Evolutionary conservation across 2,888 invertebrate species (phyloP), one percentile per base, ranked within the genome.

Genomic region (Thecophora atra): DNA sequence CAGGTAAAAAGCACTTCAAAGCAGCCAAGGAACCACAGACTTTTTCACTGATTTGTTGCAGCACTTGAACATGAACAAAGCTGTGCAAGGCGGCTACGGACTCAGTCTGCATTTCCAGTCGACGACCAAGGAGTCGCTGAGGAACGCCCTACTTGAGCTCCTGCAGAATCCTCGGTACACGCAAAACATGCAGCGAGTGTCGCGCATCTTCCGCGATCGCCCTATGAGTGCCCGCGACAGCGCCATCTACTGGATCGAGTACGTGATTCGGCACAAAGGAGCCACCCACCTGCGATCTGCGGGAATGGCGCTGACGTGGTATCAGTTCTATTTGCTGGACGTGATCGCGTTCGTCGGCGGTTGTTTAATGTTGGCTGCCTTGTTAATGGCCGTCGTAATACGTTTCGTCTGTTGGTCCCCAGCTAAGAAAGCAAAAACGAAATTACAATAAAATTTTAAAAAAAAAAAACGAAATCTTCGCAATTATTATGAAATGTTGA

Each of bases 191-290:
- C 66, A 79, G 54, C 69, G 74, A n/a, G 71, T 80, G 3, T 87
- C 87, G 0, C 62, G 73, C 47, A 81, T 86, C 73, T 87, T 87
- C 67, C 83, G 81, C 15, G 87, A 88, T 77, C 84, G 87, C 37
- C 85, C 84, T 0, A 54, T 80, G 21, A 74, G 73, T 5, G 80
- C 86, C 0, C 76, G 85, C 72, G 84, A 86, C 3, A 81, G 80
- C 0, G 84, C 87, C 0, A 81, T 85, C 72, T 87, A 81, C 75
- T 86, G 87, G 86, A 81, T 85, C 11, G 83, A 87, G 44, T 86
- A 87, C 71, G 81, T 85, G 2, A 80, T 86, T 11, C 77, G 82
- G 15, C 82, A 87, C 74, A 82, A 84, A 4, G 87, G 87, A 2
- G 85, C 85, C 0, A 77, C 80, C 0, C 84, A 86, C 52, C 60